phyloP scores from a whole-genome alignment of 2,888 invertebrate genomes.

The Myopa testacea region DNA sequence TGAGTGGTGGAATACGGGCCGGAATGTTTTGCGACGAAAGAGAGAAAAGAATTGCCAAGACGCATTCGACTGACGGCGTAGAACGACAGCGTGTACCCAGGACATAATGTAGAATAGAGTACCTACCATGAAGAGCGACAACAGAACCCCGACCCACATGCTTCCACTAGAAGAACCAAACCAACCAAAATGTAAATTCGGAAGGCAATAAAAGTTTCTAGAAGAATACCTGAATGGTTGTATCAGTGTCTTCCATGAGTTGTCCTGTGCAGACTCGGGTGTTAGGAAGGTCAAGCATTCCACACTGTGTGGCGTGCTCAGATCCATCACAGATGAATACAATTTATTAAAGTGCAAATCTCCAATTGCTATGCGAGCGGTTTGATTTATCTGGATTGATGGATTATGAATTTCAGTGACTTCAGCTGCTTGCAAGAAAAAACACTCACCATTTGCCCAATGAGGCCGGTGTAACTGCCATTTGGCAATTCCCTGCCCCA shows the following conservation, averaged over 20 bases:
- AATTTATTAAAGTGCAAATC: slow-evolving; percentile 81
- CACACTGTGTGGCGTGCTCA: slow-evolving; percentile 82
- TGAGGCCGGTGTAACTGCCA: slow-evolving; percentile 77
- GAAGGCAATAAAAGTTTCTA: background rate
- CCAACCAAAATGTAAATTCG: background rate
- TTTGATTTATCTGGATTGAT: slow-evolving; percentile 68
- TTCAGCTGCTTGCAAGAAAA: no score
- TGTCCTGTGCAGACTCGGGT: slow-evolving; percentile 82
- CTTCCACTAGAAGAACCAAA: slow-evolving; percentile 70
- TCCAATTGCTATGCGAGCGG: slow-evolving; percentile 80
- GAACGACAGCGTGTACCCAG: slow-evolving; percentile 55
- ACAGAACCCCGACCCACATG: slow-evolving; percentile 81
- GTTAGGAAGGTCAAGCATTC: slow-evolving; percentile 88
- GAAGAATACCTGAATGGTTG: slow-evolving; percentile 77
- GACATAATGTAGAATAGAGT: slow-evolving; percentile 77
- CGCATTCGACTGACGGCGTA: slow-evolving; percentile 41
- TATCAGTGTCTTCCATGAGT: slow-evolving; percentile 86
- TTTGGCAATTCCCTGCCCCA: slow-evolving; percentile 78
- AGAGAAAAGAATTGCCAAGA: background rate
- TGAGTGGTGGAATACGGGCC: background rate
- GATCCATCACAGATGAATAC: slow-evolving; percentile 77
- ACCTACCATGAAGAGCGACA: slow-evolving; percentile 76
- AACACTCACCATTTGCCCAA: slow-evolving; percentile 75
- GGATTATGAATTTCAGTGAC: background rate
- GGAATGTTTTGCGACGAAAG: slow-evolving; percentile 21